phyloP scores from a whole-genome alignment of 2,888 invertebrate genomes.

The Anagyrus pseudococci region DNA sequence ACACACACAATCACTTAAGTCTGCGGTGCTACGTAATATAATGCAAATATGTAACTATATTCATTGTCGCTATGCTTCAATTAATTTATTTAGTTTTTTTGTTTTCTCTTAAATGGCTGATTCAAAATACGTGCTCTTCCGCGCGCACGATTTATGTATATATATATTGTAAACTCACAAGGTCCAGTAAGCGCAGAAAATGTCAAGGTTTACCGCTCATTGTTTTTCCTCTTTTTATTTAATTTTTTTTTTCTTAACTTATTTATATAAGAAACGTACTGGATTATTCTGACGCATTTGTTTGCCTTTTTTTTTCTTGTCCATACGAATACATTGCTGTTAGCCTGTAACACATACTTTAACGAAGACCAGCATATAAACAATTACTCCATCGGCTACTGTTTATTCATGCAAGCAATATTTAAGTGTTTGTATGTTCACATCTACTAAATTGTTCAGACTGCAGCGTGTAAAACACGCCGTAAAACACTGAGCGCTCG shows the following conservation, averaged over 20 bases:
- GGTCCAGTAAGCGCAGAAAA: conserved; percentile 50
- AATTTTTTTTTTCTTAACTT: not conserved
- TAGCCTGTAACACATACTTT: conserved; percentile 31
- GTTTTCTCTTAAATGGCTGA: conserved; percentile 9
- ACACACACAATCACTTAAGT: conserved; percentile 42
- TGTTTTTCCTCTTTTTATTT: conserved; percentile 11
- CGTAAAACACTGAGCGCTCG: conserved; percentile 24
- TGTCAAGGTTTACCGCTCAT: conserved; percentile 42
- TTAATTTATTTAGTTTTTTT: conserved; percentile 5
- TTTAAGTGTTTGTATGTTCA: conserved; percentile 19
- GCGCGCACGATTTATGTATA: conserved; percentile 19
- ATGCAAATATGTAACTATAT: conserved; percentile 42
- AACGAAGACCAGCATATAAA: conserved; percentile 14
- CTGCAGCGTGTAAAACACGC: conserved; percentile 19
- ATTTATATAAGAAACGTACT: conserved; percentile 1
- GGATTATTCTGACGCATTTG: conserved; percentile 6
- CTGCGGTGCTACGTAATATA: conserved; percentile 52
- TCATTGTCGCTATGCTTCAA: conserved; percentile 42
- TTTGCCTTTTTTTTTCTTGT: conserved; percentile 20
- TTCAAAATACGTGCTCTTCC: conserved; percentile 31
- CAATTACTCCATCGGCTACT: conserved; percentile 6
- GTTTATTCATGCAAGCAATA: conserved; percentile 11
- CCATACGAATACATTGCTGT: conserved; percentile 34
- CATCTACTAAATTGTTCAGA: conserved; percentile 26
- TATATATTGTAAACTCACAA: conserved; percentile 46